phyloP scores from a whole-genome alignment of 2,797 vertebrate genomes.

The Pelodytes ibericus region DNA sequence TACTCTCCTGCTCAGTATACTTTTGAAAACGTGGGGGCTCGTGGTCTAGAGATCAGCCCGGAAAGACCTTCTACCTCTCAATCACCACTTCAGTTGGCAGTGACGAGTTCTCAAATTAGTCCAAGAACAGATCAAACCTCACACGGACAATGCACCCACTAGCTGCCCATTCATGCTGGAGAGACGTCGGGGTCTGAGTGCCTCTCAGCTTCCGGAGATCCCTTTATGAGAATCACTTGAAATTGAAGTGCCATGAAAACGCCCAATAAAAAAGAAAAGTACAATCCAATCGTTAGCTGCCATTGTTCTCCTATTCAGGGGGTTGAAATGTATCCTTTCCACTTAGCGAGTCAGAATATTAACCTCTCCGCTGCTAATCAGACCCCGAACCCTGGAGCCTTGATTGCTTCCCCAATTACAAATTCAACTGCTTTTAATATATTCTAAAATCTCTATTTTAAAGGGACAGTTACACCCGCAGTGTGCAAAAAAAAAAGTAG shows the following conservation, averaged over 20 bases:
- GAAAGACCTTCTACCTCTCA: not conserved
- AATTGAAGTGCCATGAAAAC: constrained; percentile 26
- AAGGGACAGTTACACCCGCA: too few species aligned
- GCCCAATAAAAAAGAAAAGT: not conserved
- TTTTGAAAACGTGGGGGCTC: too few species aligned
- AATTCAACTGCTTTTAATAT: too few species aligned
- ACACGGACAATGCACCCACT: constrained; percentile 5
- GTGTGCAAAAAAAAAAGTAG: too few species aligned
- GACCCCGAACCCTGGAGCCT: too few species aligned
- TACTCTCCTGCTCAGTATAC: not conserved
- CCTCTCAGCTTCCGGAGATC: not conserved
- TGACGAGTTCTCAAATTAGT: constrained; percentile 11
- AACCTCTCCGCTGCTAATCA: not conserved
- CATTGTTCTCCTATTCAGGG: not conserved
- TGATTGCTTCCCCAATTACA: too few species aligned
- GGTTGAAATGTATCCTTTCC: not conserved
- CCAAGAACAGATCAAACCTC: not conserved
- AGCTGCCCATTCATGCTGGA: not conserved
- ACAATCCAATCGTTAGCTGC: not conserved
- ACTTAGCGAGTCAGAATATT: constrained; percentile 3
- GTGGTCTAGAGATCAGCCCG: not conserved
- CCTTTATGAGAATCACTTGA: constrained; percentile 35
- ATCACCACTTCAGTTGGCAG: not conserved
- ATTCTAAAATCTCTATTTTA: too few species aligned
- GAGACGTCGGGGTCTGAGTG: not conserved